phyloP scores from a whole-genome alignment of 2,797 vertebrate species.

The Neosilurus hyrtlii region DNA sequence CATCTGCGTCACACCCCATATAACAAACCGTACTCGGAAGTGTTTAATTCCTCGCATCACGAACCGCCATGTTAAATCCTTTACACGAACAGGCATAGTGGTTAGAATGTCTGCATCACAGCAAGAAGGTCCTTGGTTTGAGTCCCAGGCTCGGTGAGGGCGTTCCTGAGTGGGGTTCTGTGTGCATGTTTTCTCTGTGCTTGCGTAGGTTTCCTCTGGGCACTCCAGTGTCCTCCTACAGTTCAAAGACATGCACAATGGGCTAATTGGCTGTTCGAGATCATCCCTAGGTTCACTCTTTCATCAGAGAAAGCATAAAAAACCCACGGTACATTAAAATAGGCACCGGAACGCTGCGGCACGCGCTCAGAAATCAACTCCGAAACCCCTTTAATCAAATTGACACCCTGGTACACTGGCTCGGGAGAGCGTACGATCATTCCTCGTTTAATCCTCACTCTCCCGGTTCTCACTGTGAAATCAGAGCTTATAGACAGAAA shows the following conservation, averaged over 20 bases:
- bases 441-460: neutral
- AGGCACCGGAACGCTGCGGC: neutral
- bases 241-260: too few species aligned
- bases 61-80: neutral
- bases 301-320: neutral
- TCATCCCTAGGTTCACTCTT: neutral
- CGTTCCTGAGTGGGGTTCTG: too few species aligned
- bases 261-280: too few species aligned
- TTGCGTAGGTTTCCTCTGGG: too few species aligned
- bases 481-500: conserved; percentile 1
- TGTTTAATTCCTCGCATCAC: neutral
- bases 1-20: neutral
- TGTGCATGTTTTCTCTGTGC: too few species aligned
- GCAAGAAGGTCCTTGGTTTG: too few species aligned
- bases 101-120: too few species aligned
- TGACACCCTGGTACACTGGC: neutral
- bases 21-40: too few species aligned
- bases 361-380: neutral
- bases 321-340: neutral
- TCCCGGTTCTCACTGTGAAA: conserved; percentile 41
- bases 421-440: neutral
- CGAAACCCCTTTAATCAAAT: neutral
- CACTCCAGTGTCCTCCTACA: too few species aligned
- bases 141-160: too few species aligned
- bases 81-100: too few species aligned